Conservation (phyloP, 2,113 vertebrate genomes). For the Chaetura pelagica region DNA sequence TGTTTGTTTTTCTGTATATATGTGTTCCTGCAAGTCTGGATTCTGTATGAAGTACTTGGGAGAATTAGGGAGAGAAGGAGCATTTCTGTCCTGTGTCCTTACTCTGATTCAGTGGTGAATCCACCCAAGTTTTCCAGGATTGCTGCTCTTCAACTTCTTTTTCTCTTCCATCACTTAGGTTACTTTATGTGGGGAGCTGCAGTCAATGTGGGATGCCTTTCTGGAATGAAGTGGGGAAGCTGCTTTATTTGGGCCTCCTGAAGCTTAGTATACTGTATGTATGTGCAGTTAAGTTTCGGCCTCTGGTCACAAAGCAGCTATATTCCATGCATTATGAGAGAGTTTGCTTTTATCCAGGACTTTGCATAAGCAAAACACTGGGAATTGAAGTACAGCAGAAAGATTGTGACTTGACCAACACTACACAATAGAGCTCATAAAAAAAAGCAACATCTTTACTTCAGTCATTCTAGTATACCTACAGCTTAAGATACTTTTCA, state of each 20-base stretch:
- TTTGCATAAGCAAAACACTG: neutral
- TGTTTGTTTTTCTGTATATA: neutral
- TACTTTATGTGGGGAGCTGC: neutral
- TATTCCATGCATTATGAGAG: neutral
- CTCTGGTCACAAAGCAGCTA: neutral
- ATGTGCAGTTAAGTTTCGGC: neutral
- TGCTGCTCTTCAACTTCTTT: neutral
- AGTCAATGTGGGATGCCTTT: neutral
- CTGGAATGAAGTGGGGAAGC: neutral
- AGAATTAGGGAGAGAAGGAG: neutral
- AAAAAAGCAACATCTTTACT: neutral
- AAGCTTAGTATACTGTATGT: neutral
- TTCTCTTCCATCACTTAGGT: neutral
- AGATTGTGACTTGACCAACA: neutral
- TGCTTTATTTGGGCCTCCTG: neutral
- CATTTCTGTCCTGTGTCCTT: neutral
- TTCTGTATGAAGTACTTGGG: fast-evolving
- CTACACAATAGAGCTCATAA: neutral
- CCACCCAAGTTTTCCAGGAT: neutral
- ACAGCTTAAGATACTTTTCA: neutral
- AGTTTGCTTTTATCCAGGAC: neutral
- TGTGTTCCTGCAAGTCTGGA: neutral
- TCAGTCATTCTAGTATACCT: neutral
- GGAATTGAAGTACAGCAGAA: neutral
- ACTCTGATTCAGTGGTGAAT: too few relatives aligned